Base-by-base conservation (phyloP, 2,113 vertebrate genomes). In the Lycaon pictus region DNA sequence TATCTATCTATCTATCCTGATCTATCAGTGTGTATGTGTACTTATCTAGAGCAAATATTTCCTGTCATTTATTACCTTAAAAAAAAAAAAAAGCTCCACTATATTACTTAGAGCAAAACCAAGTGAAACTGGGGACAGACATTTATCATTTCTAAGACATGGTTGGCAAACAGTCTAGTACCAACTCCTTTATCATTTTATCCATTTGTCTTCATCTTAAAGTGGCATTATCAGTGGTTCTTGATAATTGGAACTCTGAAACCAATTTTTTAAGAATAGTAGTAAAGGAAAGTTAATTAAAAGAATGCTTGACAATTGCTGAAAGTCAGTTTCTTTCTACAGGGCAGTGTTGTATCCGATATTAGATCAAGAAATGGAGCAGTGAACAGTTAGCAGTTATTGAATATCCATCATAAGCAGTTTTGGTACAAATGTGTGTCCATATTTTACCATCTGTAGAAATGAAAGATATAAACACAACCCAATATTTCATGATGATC, bases 371-470 rank as follows among this genome's bases (percentile, higher is more conserved):
- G 85, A 63, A 74, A 72, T 29, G 9, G 20, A 48, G 62, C 0
- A 1, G 51, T 60, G 60, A 87, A 82, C 23, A 83, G 87, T 90
- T 48, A 92, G 51, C 51, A 51, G 43, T 92, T 83, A 76, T 10
- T 56, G 48, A 87, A 37, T 74, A 55, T 82, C 96, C 93, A 1
- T 93, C 71, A 23, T 74, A 77, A 93, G 58, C 89, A 76, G n/a
- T 94, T 95, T 90, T 71, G 89, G 60, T 58, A 91, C 95, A 97
- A 95, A 96, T 91, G 51, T 93, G 95, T 96, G 89, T 93, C 94
- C 92, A 20, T 89, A 65, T 95, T 96, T 98, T 93, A 80, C 97
- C 97, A 97, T 98, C 97, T 98, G 97, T 60, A 80, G 92, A 91
- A 67, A 92, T 27, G 62, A 90, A 93, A 92, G 69, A 79, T 53